phyloP scores from a whole-genome alignment of 2,797 vertebrate genomes.

The Anolis apletophallus region DNA sequence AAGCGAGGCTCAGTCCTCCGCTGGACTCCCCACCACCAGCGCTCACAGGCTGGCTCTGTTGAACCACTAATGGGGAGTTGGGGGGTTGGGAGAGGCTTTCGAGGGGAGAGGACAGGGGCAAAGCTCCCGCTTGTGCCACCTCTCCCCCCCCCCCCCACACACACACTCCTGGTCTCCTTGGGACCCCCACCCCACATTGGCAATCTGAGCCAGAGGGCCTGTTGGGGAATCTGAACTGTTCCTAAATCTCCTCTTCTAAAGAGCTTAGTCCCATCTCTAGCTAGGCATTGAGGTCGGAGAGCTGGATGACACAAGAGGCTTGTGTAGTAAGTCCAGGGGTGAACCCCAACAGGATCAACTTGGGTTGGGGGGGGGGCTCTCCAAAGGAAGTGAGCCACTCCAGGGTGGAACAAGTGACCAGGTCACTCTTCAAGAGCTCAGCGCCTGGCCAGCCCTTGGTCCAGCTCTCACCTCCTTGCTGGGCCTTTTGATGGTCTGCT shows the following conservation, averaged over 20 bases:
- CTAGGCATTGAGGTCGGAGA: no score
- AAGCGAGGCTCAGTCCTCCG: constrained; percentile 6
- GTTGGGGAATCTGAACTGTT: no score
- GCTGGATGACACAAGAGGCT: no score
- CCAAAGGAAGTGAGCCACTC: no score
- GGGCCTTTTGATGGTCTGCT: neutral
- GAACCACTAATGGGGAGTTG: neutral
- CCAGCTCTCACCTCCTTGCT: neutral
- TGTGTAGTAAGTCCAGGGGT: no score
- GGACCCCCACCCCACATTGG: neutral
- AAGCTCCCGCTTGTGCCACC: neutral
- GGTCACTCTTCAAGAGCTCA: neutral
- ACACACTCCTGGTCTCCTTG: no score
- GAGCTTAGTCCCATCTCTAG: no score
- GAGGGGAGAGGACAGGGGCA: neutral
- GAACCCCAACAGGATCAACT: no score
- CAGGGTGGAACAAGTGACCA: no score
- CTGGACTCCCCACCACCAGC: neutral
- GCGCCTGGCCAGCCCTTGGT: neutral
- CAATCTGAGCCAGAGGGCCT: neutral
- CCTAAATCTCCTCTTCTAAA: no score
- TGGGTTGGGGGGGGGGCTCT: no score
- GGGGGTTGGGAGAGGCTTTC: no score
- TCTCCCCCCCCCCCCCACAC: neutral
- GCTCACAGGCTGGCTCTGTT: neutral